Base-by-base conservation (phyloP, 1,140 invertebrate genomes). In the Aethina tumida region DNA sequence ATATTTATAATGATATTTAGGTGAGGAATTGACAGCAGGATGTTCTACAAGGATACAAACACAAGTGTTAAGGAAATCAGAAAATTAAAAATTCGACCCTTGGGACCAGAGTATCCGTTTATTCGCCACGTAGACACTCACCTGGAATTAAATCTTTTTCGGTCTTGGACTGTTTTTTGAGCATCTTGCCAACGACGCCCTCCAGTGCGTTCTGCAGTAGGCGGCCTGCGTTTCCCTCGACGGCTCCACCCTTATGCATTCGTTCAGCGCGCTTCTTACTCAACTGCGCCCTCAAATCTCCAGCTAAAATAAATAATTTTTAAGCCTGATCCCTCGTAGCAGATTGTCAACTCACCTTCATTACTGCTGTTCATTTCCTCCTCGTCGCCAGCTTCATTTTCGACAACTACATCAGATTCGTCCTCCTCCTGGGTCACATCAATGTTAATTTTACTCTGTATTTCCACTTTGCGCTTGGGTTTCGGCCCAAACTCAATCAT, bases 181-280 rank as follows among this genome's bases (percentile, higher is more conserved):
- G 36, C 32, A 59, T 59, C 29, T 53, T 50, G 17, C 53, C 58
- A 24, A 59, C 48, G 18, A 53, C 60, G 36, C 56, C 55, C 38
- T 59, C 42, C 13, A 62, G 40, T 9, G 60, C 60, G 41, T 48
- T 57, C 30, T 62, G 56, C n/a, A 62, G 43, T 10, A 62, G 30
- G 33, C 60, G 39, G 7, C 55, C 55, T 29, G 47, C 49, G 6
- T 57, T 47, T 8, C 44, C 45, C 22, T 56, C 52, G 4, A 35
- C 26, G 4, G 30, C 15, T 9, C 46, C 32, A 9, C 50, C 29
- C 31, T 56, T 56, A 14, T 48, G 37, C 18, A 57, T 45, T 26
- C 59, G 43, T 43, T 62, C 57, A 6, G 60, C 60, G 24, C 60
- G 43, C 38, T 60, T 60, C 35, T 55, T 45, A 36, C 58, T 62